Evolutionary conservation across 2,113 vertebrate species (phyloP).

Genomic region (Mesembrinibis cayennensis): DNA sequence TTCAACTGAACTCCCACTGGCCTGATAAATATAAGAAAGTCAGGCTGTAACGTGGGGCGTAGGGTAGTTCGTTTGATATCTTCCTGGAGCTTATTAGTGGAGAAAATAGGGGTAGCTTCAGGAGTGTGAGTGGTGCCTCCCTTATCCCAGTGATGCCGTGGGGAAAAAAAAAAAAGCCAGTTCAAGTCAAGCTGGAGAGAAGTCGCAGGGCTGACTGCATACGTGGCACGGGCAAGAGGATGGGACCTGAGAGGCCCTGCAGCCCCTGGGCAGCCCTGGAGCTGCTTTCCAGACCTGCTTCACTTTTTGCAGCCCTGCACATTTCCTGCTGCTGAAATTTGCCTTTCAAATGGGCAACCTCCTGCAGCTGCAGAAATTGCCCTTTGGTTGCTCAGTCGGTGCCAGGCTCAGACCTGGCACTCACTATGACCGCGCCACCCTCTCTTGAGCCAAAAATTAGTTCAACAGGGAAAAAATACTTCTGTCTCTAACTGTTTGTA

Average conservation of each 20-base stretch:
- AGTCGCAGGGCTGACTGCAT: background rate
- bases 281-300: background rate
- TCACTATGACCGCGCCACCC: accelerated
- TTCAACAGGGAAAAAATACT: background rate
- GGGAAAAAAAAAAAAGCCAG: accelerated
- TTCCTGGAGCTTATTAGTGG: background rate
- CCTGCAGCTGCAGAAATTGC: background rate
- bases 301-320: background rate
- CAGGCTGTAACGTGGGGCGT: background rate
- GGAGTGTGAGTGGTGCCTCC: background rate
- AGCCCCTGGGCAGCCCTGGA: background rate
- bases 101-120: background rate
- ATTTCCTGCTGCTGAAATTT: background rate
- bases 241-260: background rate
- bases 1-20: background rate
- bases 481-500: background rate
- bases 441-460: background rate
- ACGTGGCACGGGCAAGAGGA: background rate
- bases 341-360: background rate
- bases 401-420: background rate
- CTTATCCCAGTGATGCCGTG: background rate
- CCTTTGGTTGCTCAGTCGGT: background rate
- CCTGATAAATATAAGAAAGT: background rate
- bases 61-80: background rate
- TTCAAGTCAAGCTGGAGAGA: background rate